Evolutionary conservation across 1,140 invertebrate genomes (phyloP).

Genomic region (Globodera ellingtonae): DNA sequence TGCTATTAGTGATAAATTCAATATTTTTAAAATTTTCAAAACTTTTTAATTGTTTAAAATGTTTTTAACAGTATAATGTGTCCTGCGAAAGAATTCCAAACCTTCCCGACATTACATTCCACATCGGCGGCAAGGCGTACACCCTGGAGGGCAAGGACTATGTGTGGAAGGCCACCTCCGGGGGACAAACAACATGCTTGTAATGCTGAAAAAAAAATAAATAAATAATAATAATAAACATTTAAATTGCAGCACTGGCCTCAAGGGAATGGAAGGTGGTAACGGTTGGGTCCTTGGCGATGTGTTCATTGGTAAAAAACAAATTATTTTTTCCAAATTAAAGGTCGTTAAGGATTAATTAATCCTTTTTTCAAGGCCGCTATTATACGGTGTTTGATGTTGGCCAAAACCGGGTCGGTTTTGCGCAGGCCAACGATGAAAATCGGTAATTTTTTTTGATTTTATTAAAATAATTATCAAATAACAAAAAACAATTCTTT

Average conservation of each 20-base stretch:
- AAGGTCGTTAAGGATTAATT: neutral
- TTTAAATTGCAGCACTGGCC: constrained; percentile 73
- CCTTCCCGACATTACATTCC: constrained; percentile 81
- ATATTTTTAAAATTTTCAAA: neutral
- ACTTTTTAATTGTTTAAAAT: constrained; percentile 7
- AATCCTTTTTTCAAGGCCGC: constrained; percentile 33
- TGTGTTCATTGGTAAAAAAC: constrained; percentile 68
- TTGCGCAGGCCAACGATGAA: constrained; percentile 73
- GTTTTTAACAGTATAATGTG: constrained; percentile 66
- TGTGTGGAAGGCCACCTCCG: constrained; percentile 60
- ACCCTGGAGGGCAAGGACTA: constrained; percentile 66
- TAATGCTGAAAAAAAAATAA: neutral
- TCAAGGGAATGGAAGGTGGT: constrained; percentile 87
- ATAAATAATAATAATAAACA: too few species aligned
- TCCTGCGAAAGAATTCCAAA: constrained; percentile 68
- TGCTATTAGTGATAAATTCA: neutral
- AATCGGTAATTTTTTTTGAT: constrained; percentile 14
- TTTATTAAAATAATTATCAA: neutral
- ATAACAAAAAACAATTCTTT: neutral
- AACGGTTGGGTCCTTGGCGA: constrained; percentile 89
- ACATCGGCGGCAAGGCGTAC: constrained; percentile 78
- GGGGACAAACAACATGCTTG: constrained; percentile 78
- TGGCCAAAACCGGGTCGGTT: constrained; percentile 84
- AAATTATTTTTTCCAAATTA: too few species aligned
- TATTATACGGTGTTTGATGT: constrained; percentile 65